A percentile compares a stretch with the other conserved stretches of the same genome.
Evolutionary conservation across 2,797 vertebrate genomes (phyloP).

Genomic region (Hozukius guyotensis): DNA sequence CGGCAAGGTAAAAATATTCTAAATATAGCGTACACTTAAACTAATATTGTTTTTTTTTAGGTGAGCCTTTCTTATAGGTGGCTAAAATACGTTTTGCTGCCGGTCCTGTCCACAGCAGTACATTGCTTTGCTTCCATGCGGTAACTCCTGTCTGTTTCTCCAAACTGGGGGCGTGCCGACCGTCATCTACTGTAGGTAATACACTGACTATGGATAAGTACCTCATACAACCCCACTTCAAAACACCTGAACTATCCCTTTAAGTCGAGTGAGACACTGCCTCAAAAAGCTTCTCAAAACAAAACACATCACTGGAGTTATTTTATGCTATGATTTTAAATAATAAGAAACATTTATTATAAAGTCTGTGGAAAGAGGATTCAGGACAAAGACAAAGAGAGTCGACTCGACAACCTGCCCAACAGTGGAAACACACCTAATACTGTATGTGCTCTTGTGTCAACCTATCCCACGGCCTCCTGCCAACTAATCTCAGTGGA

Average conservation of each 20-base stretch:
- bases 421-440: conserved; percentile 20
- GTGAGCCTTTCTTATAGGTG: no score
- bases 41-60: no score
- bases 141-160: no score
- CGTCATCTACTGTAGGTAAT: no score
- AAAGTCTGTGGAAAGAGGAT: background rate
- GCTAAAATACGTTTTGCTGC: no score
- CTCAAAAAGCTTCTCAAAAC: background rate
- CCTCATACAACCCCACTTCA: background rate
- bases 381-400: background rate
- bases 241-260: background rate
- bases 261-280: background rate
- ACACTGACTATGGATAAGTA: no score
- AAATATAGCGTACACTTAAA: no score
- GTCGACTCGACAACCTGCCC: background rate
- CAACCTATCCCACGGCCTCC: conserved; percentile 38
- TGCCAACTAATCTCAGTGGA: conserved; percentile 70
- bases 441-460: conserved; percentile 6
- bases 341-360: background rate
- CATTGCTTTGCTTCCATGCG: no score
- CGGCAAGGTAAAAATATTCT: no score
- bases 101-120: no score
- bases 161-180: no score
- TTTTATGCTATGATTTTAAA: background rate
- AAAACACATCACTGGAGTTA: background rate